These are phyloP conservation scores for Alloscopus bannaensis DNA, from an alignment of 2,888 invertebrate genomes.

Conservation along the genomic window DNA sequence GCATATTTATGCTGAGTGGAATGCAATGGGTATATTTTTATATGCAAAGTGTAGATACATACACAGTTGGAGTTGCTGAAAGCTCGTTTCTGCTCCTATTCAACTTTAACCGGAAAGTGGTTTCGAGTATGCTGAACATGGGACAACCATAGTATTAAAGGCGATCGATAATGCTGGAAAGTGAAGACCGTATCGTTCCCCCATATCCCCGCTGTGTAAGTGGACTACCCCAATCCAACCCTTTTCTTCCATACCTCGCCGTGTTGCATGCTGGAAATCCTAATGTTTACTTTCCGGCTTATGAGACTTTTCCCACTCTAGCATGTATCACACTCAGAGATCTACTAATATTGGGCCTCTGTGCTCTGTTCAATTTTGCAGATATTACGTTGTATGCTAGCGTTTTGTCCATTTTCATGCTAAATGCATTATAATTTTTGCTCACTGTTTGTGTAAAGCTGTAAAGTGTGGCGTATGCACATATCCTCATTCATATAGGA, in stretches of 20 bases:
- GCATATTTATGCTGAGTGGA: too few species aligned
- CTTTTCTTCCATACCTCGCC: too few species aligned
- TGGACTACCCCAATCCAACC: background rate
- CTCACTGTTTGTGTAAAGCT: too few species aligned
- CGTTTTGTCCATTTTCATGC: background rate
- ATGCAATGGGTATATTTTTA: too few species aligned
- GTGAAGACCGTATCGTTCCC: constrained; percentile 3
- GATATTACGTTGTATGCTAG: background rate
- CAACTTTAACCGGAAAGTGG: constrained; percentile 34
- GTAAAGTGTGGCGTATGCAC: too few species aligned
- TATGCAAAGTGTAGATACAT: background rate
- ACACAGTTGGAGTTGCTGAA: constrained; percentile 23
- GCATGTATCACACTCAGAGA: too few species aligned
- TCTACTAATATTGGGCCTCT: too few species aligned
- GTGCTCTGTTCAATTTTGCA: background rate
- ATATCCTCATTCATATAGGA: too few species aligned
- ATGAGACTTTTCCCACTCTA: too few species aligned
- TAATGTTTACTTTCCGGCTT: too few species aligned
- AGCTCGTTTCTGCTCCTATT: constrained; percentile 27
- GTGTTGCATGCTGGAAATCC: too few species aligned
- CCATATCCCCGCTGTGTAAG: background rate
- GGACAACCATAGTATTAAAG: constrained; percentile 45
- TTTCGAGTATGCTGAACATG: background rate
- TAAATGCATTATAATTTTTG: background rate
- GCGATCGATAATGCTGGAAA: constrained; percentile 55